phyloP scores from a whole-genome alignment of 2,888 invertebrate species.

The Ecliptopera silaceata region DNA sequence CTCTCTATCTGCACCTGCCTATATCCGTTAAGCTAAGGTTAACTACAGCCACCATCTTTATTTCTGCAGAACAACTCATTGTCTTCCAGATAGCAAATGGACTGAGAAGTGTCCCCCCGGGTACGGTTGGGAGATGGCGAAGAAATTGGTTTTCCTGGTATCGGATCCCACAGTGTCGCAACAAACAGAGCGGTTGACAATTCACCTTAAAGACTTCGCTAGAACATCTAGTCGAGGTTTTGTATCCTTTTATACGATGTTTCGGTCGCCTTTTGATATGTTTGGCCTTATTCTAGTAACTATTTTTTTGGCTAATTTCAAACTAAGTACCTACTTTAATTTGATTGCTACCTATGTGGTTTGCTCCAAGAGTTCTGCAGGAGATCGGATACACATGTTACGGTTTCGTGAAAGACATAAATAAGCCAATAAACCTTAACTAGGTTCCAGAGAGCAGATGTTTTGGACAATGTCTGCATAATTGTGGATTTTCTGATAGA shows the following conservation, averaged over 20 bases:
- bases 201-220: slow-evolving; percentile 52
- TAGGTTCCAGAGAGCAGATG: slow-evolving; percentile 52
- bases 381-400: too few relatives aligned
- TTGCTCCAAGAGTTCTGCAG: too few relatives aligned
- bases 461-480: slow-evolving; percentile 46
- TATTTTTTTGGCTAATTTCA: too few relatives aligned
- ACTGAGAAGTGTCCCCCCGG: slow-evolving; percentile 47
- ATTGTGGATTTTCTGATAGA: slow-evolving; percentile 60
- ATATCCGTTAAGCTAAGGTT: too few relatives aligned
- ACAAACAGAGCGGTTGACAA: slow-evolving; percentile 52
- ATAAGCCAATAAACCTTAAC: slow-evolving; percentile 9
- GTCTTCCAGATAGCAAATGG: slow-evolving; percentile 54
- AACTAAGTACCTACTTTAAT: too few relatives aligned
- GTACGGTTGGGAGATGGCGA: slow-evolving; percentile 54
- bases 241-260: slow-evolving; percentile 73
- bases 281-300: too few relatives aligned
- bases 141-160: slow-evolving; percentile 54
- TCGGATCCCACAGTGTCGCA: slow-evolving; percentile 46
- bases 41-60: too few relatives aligned
- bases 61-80: too few relatives aligned
- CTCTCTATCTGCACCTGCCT: too few relatives aligned
- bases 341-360: too few relatives aligned
- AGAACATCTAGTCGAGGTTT: slow-evolving; percentile 51
- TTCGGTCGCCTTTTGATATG: too few relatives aligned
- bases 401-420: not conserved